These are phyloP conservation scores for Porphyrio hochstetteri DNA, from an alignment of 2,113 vertebrate genomes.

Conservation along the genomic window DNA sequence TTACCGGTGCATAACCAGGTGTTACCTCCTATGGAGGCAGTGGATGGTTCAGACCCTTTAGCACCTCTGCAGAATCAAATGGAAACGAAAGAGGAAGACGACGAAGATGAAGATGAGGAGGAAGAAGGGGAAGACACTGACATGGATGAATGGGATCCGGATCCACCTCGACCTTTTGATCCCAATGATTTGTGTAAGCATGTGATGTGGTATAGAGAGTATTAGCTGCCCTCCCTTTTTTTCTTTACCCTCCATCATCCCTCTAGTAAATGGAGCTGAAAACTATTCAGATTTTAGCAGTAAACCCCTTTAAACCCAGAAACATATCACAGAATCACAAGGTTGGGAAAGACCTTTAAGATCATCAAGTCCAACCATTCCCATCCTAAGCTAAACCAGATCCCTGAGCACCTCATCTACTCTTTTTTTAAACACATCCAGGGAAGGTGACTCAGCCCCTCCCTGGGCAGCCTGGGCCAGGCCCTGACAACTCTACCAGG, in stretches of 20 bases:
- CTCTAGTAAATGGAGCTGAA: not conserved
- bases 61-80: slow-evolving; percentile 84
- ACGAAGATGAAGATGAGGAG: slow-evolving; percentile 87
- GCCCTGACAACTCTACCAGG: too few species aligned
- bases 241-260: not conserved
- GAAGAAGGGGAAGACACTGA: slow-evolving; percentile 90
- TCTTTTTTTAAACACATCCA: too few species aligned
- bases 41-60: slow-evolving; percentile 83
- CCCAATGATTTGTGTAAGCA: slow-evolving; percentile 93
- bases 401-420: too few species aligned
- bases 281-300: not conserved
- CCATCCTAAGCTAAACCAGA: too few species aligned
- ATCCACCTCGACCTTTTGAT: slow-evolving; percentile 86
- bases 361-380: too few species aligned
- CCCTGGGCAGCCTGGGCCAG: too few species aligned
- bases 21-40: slow-evolving; percentile 84
- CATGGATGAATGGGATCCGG: slow-evolving; percentile 92
- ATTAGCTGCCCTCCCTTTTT: not conserved
- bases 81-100: slow-evolving; percentile 90
- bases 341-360: too few species aligned
- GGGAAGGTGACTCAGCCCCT: too few species aligned
- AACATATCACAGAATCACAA: not conserved
- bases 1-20: slow-evolving; percentile 82
- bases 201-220: not conserved
- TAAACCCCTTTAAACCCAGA: not conserved